These are phyloP conservation scores for Atherix ibis DNA, from an alignment of 2,888 invertebrate species.

Conservation along the genomic window DNA sequence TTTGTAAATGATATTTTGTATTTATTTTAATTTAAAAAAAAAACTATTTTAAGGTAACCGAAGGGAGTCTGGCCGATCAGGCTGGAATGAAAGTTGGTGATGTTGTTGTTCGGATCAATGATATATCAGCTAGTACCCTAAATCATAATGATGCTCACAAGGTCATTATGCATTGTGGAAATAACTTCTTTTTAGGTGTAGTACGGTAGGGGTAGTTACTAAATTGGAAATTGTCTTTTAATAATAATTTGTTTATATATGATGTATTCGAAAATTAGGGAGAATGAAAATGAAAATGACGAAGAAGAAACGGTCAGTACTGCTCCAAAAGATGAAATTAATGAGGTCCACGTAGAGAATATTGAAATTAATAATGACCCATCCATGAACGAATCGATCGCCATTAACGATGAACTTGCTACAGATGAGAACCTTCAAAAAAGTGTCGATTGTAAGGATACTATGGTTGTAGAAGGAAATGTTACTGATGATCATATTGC, in stretches of 20 bases:
- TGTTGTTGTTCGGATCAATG: constrained; percentile 61
- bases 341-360: constrained; percentile 20
- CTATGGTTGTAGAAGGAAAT: constrained; percentile 27
- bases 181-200: constrained; percentile 48
- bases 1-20: too few relatives aligned
- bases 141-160: constrained; percentile 66
- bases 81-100: constrained; percentile 77
- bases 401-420: too few relatives aligned
- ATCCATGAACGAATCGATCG: too few relatives aligned
- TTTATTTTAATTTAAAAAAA: too few relatives aligned
- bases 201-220: constrained; percentile 17
- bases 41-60: constrained; percentile 60
- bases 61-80: constrained; percentile 64
- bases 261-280: constrained; percentile 3
- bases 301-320: constrained; percentile 2
- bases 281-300: neutral
- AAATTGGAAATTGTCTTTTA: neutral
- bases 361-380: too few relatives aligned
- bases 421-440: too few relatives aligned
- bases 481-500: constrained; percentile 51
- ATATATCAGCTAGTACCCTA: constrained; percentile 46
- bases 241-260: neutral
- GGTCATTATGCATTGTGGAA: constrained; percentile 51
- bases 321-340: neutral
- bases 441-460: too few relatives aligned